phyloP scores from a whole-genome alignment of 2,797 vertebrate genomes.

The Ciconia nigra region DNA sequence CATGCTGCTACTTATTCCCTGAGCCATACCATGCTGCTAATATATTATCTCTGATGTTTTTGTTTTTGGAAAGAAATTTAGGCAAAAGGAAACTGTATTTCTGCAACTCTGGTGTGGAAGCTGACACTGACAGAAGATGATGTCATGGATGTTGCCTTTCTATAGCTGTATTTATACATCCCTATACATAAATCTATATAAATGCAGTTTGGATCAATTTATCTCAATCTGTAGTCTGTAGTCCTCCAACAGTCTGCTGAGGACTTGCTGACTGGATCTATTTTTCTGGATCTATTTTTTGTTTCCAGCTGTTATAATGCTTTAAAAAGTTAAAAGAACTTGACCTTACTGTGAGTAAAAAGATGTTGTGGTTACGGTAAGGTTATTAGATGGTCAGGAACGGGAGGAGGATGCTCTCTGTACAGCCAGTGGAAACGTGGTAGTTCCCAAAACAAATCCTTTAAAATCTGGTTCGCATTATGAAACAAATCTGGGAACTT shows the following conservation, averaged over 20 bases:
- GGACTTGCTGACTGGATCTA: background rate
- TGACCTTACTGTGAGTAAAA: background rate
- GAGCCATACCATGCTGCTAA: background rate
- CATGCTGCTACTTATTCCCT: background rate
- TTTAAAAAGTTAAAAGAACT: slow-evolving; percentile 1
- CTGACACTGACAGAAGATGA: background rate
- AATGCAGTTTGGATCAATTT: background rate
- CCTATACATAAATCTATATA: background rate
- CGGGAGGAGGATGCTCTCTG: background rate
- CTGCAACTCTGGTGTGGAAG: background rate
- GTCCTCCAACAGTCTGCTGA: background rate
- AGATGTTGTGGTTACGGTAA: background rate
- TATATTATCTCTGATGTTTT: background rate
- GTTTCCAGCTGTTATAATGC: background rate
- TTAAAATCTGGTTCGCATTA: background rate
- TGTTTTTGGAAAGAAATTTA: background rate
- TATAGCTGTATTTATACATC: background rate
- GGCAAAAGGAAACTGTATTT: background rate
- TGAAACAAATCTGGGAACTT: background rate
- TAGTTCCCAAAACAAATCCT: background rate
- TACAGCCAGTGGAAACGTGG: background rate
- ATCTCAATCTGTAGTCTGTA: background rate
- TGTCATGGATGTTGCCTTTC: background rate
- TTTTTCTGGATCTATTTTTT: background rate
- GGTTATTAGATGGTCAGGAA: background rate